A percentile compares a stretch with the other conserved stretches of the same genome.
phyloP scores from a whole-genome alignment of 2,113 vertebrate species.

The Amblyornis subalaris region DNA sequence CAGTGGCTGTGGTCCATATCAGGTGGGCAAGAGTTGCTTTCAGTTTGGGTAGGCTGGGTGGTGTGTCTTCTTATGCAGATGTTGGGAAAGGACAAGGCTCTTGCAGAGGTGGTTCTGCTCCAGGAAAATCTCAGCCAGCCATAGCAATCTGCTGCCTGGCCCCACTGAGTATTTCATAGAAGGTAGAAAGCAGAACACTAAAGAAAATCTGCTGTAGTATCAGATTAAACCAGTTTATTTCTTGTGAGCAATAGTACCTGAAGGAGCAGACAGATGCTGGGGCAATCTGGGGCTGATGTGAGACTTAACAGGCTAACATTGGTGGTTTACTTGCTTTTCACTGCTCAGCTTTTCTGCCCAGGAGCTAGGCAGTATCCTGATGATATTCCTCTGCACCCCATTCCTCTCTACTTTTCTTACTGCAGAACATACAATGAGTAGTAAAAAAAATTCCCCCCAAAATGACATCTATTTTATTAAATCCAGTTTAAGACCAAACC shows the following conservation, averaged over 20 bases:
- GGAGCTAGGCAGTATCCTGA: not conserved
- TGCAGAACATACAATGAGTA: not conserved
- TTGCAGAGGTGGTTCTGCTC: not conserved
- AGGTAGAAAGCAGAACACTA: not conserved
- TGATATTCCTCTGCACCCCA: not conserved
- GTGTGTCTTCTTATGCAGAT: not conserved
- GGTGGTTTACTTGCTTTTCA: not conserved
- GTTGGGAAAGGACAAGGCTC: not conserved
- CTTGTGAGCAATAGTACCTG: not conserved
- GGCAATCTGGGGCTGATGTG: not conserved
- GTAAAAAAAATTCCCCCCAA: not conserved
- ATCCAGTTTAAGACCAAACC: not conserved
- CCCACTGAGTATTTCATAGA: not conserved
- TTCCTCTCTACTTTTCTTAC: not conserved
- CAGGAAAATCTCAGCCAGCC: not conserved
- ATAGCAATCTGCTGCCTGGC: not conserved
- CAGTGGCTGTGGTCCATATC: not conserved
- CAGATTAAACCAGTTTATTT: not conserved
- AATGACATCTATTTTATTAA: not conserved
- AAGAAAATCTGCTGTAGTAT: not conserved
- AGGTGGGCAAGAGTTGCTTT: rapidly evolving
- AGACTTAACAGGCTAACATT: not conserved
- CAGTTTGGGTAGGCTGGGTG: not conserved
- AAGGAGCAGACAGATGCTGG: not conserved
- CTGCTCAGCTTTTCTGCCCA: not conserved